A percentile compares a stretch with the other conserved stretches of the same genome.
Conservation (phyloP, 2,113 vertebrate species). For the Otus sunia region DNA sequence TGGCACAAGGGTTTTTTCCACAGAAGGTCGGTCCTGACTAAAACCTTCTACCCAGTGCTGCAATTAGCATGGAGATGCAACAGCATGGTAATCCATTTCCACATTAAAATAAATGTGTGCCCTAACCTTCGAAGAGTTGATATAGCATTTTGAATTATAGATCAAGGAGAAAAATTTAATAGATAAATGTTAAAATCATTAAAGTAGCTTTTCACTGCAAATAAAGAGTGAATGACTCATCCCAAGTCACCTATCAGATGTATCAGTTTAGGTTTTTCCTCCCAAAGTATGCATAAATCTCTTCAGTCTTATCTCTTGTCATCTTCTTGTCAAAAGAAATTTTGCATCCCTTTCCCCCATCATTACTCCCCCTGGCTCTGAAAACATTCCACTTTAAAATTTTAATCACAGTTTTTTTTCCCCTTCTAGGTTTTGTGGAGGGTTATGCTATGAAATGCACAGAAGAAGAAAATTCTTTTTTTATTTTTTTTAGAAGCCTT, state of each 20-base stretch:
- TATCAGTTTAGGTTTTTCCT: slow-evolving; percentile 60
- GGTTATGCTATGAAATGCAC: slow-evolving; percentile 41
- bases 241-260: slow-evolving; percentile 50
- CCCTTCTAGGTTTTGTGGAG: slow-evolving; percentile 1
- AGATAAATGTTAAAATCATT: slow-evolving; percentile 71
- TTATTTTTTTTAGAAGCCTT: neutral
- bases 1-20: neutral
- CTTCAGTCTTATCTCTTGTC: slow-evolving; percentile 59
- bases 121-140: slow-evolving; percentile 33
- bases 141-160: slow-evolving; percentile 59
- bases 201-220: slow-evolving; percentile 63
- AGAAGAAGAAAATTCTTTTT: neutral
- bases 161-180: slow-evolving; percentile 65
- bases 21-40: neutral
- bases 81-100: slow-evolving; percentile 40
- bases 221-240: slow-evolving; percentile 65
- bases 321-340: slow-evolving; percentile 72
- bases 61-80: neutral
- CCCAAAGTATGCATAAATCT: slow-evolving; percentile 54
- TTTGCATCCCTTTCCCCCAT: slow-evolving; percentile 39
- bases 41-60: neutral
- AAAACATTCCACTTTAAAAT: slow-evolving; percentile 74
- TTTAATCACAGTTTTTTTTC: slow-evolving; percentile 43
- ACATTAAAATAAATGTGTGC: slow-evolving; percentile 52
- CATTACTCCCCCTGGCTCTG: slow-evolving; percentile 16